Evolutionary conservation across 2,888 invertebrate genomes (phyloP), one percentile per base, ranked within the genome.

Genomic region (Drosophila dives): DNA sequence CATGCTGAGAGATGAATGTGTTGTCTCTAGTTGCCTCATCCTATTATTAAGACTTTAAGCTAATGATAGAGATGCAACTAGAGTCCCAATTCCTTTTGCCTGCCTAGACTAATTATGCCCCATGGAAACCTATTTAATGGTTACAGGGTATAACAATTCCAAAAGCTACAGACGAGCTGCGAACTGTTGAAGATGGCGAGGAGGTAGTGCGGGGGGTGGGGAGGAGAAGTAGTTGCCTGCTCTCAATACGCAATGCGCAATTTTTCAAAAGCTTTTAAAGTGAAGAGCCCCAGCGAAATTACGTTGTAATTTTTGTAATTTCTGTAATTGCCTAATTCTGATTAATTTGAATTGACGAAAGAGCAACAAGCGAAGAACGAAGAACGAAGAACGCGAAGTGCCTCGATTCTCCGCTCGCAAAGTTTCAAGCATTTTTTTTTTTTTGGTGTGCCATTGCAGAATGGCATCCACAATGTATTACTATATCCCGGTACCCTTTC

Each of bases 251-350:
- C 81, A 83, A 86, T 74, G 82, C 86, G 83, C 87, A 86, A 89
- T 84, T 86, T 89, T 89, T 89, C 86, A 87, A 89, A 89, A 89
- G 88, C 87, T 83, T 84, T 89, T 87, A 84, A 89, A 77, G 81
- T 77, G 89, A 86, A 88, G 89, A 89, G 86, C 67, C 73, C 55
- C 75, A 51, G 42, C 64, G 75, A 87, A 90, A 91, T 90, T 90
- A 88, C 92, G 84, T 82, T 91, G 91, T 90, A 91, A 91, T 92
- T 91, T 92, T 91, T 90, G 90, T 92, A 92, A 91, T 92, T 91
- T 92, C 91, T 91, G 92, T 91, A 91, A 92, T 92, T 91, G 92
- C 89, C 87, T 91, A 91, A 91, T 91, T 91, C 91, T 91, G 91
- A 91, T 91, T 91, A 91, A 91, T 91, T 91, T 87, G 91, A 90